Conservation (phyloP, 2,888 invertebrate genomes). For the Volucella inflata region DNA sequence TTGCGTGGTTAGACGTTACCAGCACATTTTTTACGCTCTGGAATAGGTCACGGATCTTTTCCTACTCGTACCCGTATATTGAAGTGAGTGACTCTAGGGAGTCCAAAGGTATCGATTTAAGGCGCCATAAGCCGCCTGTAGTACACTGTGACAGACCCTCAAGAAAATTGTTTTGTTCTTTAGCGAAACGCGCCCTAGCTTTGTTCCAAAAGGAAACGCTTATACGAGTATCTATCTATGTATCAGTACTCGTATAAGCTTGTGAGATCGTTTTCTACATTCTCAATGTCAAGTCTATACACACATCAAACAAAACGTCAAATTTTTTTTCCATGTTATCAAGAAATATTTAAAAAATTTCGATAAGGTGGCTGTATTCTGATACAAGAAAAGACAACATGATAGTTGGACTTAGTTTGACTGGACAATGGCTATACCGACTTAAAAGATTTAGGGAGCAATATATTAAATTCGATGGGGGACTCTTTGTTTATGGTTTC, state of each 20-base stretch:
- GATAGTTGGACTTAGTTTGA: conserved; percentile 28
- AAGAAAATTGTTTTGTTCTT: not conserved
- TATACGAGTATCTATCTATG: no score
- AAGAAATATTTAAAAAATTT: conserved; percentile 29
- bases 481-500: conserved; percentile 22
- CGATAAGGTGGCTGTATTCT: conserved; percentile 15
- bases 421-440: conserved; percentile 33
- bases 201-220: conserved; percentile 22
- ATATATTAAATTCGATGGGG: conserved; percentile 29
- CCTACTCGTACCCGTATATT: not conserved
- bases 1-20: conserved; percentile 18
- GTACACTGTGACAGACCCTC: not conserved
- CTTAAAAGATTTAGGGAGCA: conserved; percentile 22
- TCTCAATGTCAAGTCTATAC: conserved; percentile 41
- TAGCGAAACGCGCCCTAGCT: conserved; percentile 11
- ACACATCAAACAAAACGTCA: conserved; percentile 44
- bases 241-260: conserved; percentile 13
- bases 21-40: conserved; percentile 46
- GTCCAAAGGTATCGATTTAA: conserved; percentile 21
- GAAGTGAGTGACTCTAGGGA: no score
- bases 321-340: conserved; percentile 26
- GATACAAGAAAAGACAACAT: conserved; percentile 11
- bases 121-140: conserved; percentile 48
- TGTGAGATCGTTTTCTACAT: conserved; percentile 17
- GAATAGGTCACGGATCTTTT: conserved; percentile 52